Conservation (phyloP, 2,113 vertebrate species). For the Tamias sibiricus region DNA sequence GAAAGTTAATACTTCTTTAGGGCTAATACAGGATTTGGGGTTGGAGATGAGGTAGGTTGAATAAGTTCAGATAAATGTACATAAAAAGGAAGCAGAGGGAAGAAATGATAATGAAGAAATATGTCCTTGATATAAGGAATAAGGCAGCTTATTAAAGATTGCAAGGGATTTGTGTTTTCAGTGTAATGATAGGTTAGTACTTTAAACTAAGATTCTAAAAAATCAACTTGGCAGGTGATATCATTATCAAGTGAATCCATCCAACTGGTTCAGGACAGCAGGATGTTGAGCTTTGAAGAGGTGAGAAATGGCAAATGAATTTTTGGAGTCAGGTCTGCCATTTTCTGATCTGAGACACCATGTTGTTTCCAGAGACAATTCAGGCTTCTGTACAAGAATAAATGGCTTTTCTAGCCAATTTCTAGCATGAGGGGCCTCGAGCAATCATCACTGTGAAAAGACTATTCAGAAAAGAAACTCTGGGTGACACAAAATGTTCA, state of each 20-base stretch:
- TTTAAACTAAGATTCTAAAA: neutral
- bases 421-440: neutral
- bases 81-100: neutral
- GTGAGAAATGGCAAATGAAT: neutral
- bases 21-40: neutral
- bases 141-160: neutral
- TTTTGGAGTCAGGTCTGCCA: neutral
- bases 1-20: neutral
- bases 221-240: neutral
- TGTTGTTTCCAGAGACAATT: neutral
- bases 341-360: neutral
- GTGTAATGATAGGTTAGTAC: neutral
- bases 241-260: neutral
- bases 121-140: neutral
- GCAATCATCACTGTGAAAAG: neutral
- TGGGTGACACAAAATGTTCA: neutral
- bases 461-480: conserved; percentile 6
- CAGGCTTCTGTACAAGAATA: neutral
- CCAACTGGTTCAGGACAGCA: neutral
- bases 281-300: neutral
- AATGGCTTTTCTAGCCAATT: neutral
- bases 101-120: neutral
- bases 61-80: neutral
- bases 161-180: neutral
- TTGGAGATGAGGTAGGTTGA: neutral